Conservation (phyloP, 2,797 vertebrate genomes). For the Allobates femoralis region DNA sequence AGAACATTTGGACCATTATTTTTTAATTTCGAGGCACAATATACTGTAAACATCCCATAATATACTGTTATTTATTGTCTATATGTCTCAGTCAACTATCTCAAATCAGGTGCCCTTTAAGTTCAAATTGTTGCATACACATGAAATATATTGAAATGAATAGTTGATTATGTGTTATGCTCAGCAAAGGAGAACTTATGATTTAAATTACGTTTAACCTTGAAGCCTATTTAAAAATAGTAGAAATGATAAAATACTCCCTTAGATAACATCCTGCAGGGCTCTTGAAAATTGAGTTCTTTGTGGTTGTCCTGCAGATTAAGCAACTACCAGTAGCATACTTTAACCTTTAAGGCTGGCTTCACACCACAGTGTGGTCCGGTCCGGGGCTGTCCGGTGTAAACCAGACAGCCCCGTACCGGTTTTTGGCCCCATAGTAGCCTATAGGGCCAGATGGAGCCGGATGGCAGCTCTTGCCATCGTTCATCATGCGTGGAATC, state of each 20-base stretch:
- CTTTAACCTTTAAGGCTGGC: slow-evolving; percentile 8
- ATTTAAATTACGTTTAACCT: background rate
- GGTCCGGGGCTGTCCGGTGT: too few species aligned
- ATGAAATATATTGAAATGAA: too few species aligned
- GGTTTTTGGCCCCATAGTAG: too few species aligned
- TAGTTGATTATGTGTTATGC: too few species aligned
- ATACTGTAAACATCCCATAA: background rate
- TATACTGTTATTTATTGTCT: background rate
- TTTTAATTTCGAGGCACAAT: background rate
- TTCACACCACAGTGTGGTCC: too few species aligned
- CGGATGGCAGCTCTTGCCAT: too few species aligned
- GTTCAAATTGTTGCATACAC: too few species aligned
- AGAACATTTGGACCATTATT: background rate
- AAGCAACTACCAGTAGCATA: background rate
- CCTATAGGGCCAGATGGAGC: too few species aligned
- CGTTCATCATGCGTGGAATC: too few species aligned
- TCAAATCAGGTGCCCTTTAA: background rate
- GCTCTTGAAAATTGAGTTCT: background rate
- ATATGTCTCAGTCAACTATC: background rate
- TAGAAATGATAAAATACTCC: background rate
- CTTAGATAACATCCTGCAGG: background rate
- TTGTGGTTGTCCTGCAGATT: background rate
- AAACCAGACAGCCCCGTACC: too few species aligned
- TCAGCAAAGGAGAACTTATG: background rate
- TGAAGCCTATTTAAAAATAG: background rate